These are phyloP conservation scores for Chloroceryle aenea DNA, from an alignment of 2,113 vertebrate species.

Conservation along the genomic window DNA sequence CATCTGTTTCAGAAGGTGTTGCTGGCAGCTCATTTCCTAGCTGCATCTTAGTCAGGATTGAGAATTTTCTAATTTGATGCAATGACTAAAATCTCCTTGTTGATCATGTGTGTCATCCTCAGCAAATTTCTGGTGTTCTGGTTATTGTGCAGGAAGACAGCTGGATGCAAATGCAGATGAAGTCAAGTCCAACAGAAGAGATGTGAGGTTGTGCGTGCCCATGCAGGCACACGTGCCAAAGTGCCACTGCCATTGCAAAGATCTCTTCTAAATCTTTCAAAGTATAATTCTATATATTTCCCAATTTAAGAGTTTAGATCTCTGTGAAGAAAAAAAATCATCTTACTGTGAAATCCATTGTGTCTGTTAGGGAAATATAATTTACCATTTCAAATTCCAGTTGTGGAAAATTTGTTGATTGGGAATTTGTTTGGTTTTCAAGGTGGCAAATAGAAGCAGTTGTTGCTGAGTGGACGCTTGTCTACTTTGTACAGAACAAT, in stretches of 20 bases:
- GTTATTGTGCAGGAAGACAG: slow-evolving; percentile 19
- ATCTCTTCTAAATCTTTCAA: not conserved
- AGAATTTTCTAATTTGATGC: slow-evolving; percentile 61
- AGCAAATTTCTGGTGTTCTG: slow-evolving; percentile 23
- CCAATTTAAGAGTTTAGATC: slow-evolving; percentile 3
- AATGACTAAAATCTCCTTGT: slow-evolving; percentile 47
- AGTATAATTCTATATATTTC: not conserved
- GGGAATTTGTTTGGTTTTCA: slow-evolving; percentile 42
- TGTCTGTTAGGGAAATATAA: slow-evolving; percentile 35
- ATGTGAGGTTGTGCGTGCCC: not conserved
- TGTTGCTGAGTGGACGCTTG: not conserved
- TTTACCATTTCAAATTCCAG: slow-evolving; percentile 16
- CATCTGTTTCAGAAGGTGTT: slow-evolving; percentile 73
- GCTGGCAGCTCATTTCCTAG: slow-evolving; percentile 64
- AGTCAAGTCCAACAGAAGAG: not conserved
- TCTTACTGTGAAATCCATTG: not conserved
- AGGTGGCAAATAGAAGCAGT: not conserved
- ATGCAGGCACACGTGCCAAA: not conserved
- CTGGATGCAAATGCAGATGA: slow-evolving; percentile 38
- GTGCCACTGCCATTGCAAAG: not conserved
- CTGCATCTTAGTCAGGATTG: slow-evolving; percentile 62
- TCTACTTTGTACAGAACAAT: not conserved
- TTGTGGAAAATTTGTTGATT: not conserved
- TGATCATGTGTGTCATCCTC: slow-evolving; percentile 13
- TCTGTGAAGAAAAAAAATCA: not conserved